Percentiles rank a stretch among this genome's conserved stretches.
Evolutionary conservation across 92 coral and sea anemone species (phyloP).

Genomic region (Epizoanthus rinbou): DNA sequence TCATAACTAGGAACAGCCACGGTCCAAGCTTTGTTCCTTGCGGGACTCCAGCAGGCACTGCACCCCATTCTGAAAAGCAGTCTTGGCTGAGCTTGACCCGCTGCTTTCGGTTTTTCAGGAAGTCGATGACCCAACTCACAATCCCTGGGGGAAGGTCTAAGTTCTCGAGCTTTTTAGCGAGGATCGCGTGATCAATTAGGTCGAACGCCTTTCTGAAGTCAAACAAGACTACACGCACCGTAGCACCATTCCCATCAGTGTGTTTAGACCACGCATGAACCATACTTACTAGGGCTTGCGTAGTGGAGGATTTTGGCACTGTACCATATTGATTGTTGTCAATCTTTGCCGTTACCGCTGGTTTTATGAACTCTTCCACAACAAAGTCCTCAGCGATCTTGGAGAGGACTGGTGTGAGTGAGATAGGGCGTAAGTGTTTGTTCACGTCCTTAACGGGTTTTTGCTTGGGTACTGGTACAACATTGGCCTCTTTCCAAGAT

Average conservation of each 20-base stretch:
- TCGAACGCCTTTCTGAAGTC: constrained; percentile 6
- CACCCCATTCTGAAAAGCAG: neutral
- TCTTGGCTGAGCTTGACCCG: constrained; percentile 2
- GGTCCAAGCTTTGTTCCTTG: constrained; percentile 33
- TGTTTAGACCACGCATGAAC: constrained; percentile 8
- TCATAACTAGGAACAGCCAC: constrained; percentile 34
- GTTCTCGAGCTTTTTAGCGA: constrained; percentile 31
- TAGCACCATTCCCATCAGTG: constrained; percentile 22
- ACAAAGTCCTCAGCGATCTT: too few species aligned
- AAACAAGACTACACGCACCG: constrained; percentile 27
- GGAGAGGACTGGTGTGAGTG: neutral
- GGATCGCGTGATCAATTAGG: constrained; percentile 22
- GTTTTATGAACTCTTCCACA: too few species aligned
- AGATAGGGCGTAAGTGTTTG: constrained; percentile 24
- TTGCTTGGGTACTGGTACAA: constrained; percentile 20
- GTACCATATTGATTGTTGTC: too few species aligned
- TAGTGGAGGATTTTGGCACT: too few species aligned
- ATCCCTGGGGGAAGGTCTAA: constrained; percentile 8
- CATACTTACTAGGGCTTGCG: constrained; percentile 27
- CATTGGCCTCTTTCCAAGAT: constrained; percentile 19
- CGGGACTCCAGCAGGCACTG: constrained; percentile 14
- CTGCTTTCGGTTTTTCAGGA: too few species aligned
- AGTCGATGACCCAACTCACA: neutral
- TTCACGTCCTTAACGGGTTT: constrained; percentile 29
- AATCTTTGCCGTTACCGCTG: constrained; percentile 13